Conservation (phyloP, 2,113 vertebrate species). For the Nymphicus hollandicus region DNA sequence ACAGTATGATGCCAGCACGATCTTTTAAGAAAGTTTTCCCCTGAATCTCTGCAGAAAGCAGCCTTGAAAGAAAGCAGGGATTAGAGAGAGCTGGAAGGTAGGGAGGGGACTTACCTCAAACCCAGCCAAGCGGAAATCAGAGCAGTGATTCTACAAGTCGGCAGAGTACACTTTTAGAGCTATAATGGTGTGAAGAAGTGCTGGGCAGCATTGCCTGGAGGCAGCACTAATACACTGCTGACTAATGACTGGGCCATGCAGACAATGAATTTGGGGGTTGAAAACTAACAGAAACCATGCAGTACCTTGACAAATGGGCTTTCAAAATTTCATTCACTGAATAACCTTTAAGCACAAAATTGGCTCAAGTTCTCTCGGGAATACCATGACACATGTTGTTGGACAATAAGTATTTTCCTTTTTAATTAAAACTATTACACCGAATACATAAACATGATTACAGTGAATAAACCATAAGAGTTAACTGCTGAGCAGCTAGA, state of each 20-base stretch:
- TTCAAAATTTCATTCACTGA: constrained; percentile 86
- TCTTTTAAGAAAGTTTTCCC: constrained; percentile 63
- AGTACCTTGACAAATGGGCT: constrained; percentile 94
- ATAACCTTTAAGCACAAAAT: constrained; percentile 89
- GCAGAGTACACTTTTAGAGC: constrained; percentile 77
- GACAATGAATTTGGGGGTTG: constrained; percentile 91
- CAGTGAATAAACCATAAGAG: background rate
- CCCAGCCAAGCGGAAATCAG: constrained; percentile 78
- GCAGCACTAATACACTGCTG: constrained; percentile 86
- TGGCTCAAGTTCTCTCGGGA: constrained; percentile 75
- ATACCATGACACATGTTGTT: constrained; percentile 71
- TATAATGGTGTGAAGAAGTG: constrained; percentile 77
- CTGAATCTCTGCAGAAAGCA: constrained; percentile 71
- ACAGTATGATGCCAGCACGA: constrained; percentile 64
- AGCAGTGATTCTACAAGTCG: constrained; percentile 80
- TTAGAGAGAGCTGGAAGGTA: constrained; percentile 77
- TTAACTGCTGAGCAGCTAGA: constrained; percentile 31
- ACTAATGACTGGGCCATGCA: constrained; percentile 91
- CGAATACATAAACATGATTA: constrained; percentile 53
- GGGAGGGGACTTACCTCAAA: constrained; percentile 81
- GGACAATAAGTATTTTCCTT: constrained; percentile 77
- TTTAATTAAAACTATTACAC: constrained; percentile 75
- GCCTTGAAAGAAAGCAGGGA: constrained; percentile 75
- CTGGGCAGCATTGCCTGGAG: constrained; percentile 79
- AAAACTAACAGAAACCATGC: constrained; percentile 80